Conservation (phyloP, 1,140 invertebrate genomes). For the Drosophila azteca region DNA sequence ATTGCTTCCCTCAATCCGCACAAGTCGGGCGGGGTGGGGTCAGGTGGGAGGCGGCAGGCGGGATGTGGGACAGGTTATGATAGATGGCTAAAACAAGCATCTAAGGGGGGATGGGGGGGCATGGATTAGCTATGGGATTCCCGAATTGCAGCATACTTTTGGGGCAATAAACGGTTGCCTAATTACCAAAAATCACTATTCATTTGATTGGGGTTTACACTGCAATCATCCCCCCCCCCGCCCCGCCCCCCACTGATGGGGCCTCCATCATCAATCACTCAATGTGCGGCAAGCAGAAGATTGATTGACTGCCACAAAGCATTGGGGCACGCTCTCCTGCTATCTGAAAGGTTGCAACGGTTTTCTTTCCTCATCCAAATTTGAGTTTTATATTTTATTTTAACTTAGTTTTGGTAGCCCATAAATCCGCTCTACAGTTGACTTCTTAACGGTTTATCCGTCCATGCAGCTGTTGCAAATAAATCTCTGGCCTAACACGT, state of each 20-base stretch:
- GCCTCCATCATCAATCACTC: conserved; percentile 37
- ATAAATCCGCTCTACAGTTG: no score
- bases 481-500: conserved; percentile 21
- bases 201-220: conserved; percentile 39
- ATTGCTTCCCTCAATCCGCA: conserved; percentile 24
- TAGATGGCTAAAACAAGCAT: conserved; percentile 30
- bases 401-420: no score
- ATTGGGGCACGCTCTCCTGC: no score
- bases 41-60: no score
- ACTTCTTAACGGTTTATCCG: no score
- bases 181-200: conserved; percentile 21
- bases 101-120: background rate
- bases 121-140: no score
- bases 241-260: conserved; percentile 4
- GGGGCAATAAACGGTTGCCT: conserved; percentile 10
- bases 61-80: conserved; percentile 35
- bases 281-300: conserved; percentile 23
- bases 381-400: no score
- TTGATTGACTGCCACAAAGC: no score
- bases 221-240: conserved; percentile 28
- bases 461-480: conserved; percentile 22
- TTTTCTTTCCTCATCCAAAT: no score
- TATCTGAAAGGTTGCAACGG: background rate
- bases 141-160: conserved; percentile 17
- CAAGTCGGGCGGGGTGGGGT: background rate